A percentile compares a stretch with the other conserved stretches of the same genome.
Conservation (phyloP, 2,888 invertebrate species). For the Xestobium rufovillosum region DNA sequence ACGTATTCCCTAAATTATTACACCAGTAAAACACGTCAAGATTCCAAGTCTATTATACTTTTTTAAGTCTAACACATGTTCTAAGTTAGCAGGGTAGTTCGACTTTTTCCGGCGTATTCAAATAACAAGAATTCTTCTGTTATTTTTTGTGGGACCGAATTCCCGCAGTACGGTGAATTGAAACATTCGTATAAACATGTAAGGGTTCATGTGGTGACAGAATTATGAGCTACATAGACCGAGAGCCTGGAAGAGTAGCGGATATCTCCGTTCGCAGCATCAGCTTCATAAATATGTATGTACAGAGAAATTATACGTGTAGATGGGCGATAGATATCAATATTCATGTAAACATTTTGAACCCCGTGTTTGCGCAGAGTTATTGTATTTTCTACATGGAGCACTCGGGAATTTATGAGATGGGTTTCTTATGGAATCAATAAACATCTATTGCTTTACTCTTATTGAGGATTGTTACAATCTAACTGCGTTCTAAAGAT, state of each 20-base stretch:
- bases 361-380: slow-evolving; percentile 40
- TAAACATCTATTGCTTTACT: no score
- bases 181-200: slow-evolving; percentile 41
- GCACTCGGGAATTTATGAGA: slow-evolving; percentile 29
- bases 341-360: slow-evolving; percentile 45
- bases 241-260: slow-evolving; percentile 35
- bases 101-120: slow-evolving; percentile 28
- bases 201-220: slow-evolving; percentile 39
- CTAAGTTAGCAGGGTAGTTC: no score
- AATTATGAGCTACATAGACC: slow-evolving; percentile 40
- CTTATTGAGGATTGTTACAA: no score
- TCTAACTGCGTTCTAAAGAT: no score
- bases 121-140: slow-evolving; percentile 29
- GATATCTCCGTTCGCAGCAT: slow-evolving; percentile 35
- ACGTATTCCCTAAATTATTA: no score
- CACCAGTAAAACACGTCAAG: no score
- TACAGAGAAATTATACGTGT: slow-evolving; percentile 41
- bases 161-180: slow-evolving; percentile 34
- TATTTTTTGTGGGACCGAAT: slow-evolving; percentile 30
- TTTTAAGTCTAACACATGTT: no score
- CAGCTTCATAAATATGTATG: slow-evolving; percentile 42
- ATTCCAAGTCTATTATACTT: no score
- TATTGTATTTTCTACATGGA: slow-evolving; percentile 33
- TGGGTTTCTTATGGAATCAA: no score
- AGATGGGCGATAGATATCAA: slow-evolving; percentile 45